A percentile compares a stretch with the other conserved stretches of the same genome.
These are phyloP conservation scores for Thamnophis elegans DNA, from an alignment of 2,797 vertebrate species.

Conservation along the genomic window DNA sequence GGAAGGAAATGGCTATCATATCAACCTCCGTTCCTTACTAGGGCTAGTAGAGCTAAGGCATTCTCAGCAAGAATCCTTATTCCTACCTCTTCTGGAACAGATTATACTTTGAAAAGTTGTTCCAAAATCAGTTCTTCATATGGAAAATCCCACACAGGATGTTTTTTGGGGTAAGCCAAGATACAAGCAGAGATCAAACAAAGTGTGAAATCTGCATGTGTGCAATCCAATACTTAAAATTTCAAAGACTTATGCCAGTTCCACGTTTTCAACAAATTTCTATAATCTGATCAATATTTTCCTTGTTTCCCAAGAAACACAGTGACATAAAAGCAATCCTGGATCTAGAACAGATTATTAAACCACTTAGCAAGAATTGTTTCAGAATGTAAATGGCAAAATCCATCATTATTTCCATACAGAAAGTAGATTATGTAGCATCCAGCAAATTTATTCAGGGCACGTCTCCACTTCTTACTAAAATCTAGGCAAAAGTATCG, in stretches of 20 bases:
- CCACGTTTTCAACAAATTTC: background rate
- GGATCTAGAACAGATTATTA: background rate
- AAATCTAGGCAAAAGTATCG: background rate
- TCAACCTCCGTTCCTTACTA: background rate
- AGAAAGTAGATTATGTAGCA: background rate
- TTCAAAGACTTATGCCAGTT: background rate
- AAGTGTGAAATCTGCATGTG: background rate
- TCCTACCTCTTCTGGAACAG: background rate
- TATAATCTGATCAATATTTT: background rate
- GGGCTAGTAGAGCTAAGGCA: background rate
- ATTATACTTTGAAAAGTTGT: background rate
- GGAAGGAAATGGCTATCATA: background rate
- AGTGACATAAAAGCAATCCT: background rate
- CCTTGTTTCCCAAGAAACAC: background rate
- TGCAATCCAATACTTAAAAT: background rate
- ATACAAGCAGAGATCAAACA: background rate
- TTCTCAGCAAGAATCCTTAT: background rate
- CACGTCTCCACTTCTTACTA: background rate
- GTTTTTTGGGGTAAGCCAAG: background rate
- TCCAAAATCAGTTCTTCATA: background rate
- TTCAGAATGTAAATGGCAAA: background rate
- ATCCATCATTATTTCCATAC: background rate
- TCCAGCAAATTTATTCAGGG: background rate
- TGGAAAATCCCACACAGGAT: background rate
- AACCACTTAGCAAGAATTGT: background rate